A percentile compares a stretch with the other conserved stretches of the same genome.
These are phyloP conservation scores for Leptatherina wallacei DNA, from an alignment of 2,797 vertebrate species.

Conservation along the genomic window DNA sequence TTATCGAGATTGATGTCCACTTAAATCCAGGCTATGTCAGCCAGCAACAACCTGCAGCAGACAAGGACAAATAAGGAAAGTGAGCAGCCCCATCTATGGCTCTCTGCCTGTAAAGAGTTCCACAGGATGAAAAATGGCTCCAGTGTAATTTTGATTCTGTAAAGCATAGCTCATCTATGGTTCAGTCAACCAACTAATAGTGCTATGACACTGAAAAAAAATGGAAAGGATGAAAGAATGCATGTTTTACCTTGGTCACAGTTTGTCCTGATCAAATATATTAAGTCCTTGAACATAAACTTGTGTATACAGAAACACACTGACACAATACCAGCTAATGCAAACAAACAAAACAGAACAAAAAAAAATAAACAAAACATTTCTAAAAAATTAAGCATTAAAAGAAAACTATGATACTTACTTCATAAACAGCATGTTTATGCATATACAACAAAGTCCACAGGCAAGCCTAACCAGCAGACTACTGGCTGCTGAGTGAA, in stretches of 20 bases:
- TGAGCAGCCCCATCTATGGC: slow-evolving; percentile 74
- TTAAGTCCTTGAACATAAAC: slow-evolving; percentile 45
- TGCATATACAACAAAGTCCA: background rate
- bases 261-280: slow-evolving; percentile 41
- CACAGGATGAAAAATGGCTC: slow-evolving; percentile 77
- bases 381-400: background rate
- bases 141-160: slow-evolving; percentile 76
- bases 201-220: slow-evolving; percentile 59
- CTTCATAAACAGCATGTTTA: background rate
- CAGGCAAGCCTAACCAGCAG: background rate
- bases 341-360: background rate
- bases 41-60: slow-evolving; percentile 75
- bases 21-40: slow-evolving; percentile 80
- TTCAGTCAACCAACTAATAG: slow-evolving; percentile 76
- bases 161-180: slow-evolving; percentile 80
- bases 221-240: slow-evolving; percentile 42
- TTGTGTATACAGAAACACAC: background rate
- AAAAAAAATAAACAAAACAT: background rate
- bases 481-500: background rate
- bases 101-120: slow-evolving; percentile 73
- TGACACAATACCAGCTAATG: background rate
- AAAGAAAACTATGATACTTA: background rate
- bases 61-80: slow-evolving; percentile 82
- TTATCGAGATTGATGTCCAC: slow-evolving; percentile 81
- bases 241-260: slow-evolving; percentile 49